These are phyloP conservation scores for Argyra leucocephala DNA, from an alignment of 2,888 invertebrate genomes.

Conservation along the genomic window DNA sequence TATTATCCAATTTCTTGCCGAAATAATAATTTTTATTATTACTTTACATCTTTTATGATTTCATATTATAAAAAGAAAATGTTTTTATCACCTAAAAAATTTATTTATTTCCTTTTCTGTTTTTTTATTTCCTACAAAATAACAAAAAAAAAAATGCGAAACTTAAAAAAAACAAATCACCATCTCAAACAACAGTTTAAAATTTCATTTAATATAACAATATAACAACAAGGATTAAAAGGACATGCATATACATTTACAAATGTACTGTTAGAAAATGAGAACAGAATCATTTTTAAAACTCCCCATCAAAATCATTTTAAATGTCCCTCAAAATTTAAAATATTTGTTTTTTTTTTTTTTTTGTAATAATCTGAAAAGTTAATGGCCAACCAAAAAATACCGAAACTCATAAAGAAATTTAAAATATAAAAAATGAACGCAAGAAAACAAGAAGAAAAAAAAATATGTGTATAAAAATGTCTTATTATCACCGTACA, in stretches of 20 bases:
- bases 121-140: neutral
- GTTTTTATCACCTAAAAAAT: neutral
- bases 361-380: neutral
- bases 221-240: neutral
- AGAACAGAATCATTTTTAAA: neutral
- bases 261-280: neutral
- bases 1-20: constrained; percentile 1
- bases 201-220: too few species aligned
- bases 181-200: too few species aligned
- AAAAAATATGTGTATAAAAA: neutral
- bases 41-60: neutral
- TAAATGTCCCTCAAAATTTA: neutral
- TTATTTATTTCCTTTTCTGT: neutral
- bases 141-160: too few species aligned
- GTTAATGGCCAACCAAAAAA: neutral
- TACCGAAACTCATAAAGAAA: neutral
- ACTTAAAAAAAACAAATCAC: too few species aligned
- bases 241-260: too few species aligned
- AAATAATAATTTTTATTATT: constrained; percentile 1
- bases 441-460: neutral
- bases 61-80: neutral
- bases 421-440: neutral
- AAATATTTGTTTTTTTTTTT: neutral
- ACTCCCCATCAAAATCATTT: neutral
- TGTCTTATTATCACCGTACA: neutral